Base-by-base conservation (phyloP, 2,888 invertebrate species). In the Sarcophaga subvicina region DNA sequence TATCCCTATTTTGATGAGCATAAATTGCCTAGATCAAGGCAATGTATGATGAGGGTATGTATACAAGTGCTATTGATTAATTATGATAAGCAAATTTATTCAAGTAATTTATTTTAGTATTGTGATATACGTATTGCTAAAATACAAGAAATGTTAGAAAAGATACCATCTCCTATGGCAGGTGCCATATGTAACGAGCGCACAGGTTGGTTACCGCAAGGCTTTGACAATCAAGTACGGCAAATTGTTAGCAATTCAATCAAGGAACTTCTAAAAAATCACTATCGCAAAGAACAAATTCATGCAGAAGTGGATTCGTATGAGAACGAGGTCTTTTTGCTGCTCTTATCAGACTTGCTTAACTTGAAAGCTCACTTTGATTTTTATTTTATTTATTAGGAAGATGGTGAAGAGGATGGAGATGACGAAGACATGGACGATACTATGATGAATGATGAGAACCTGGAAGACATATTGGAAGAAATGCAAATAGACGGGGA, bases 1-100 rank as follows among this genome's bases (percentile, higher is more conserved):
- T 93, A 92, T 92, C 89, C 94, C 89, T 90, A 95, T 89, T 96
- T 96, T 89, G 94, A 95, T 10, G 96, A 97, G 2, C 96, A 96
- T 14, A 94, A 95, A 88, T 93, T 97, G 73, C 98, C 98, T 0
- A 95, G 97, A 6, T 97, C 97, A 72, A 94, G 97, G 62, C 98
- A 98, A 93, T 97, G 98, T 94, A 97, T 97, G 93, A 97, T 98
- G 93, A 98, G 98, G 94, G 96, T 97, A 93, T 88, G 64, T 1
- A 54, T 54, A 54, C 17, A 14, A 49, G 4, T 49, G 49, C 2
- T 14, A 14, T 49, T 14, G 8, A 14, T 4, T 14, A 49, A 6
- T 49, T 14, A 49, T 14, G 49, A 54, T 14, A 54, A 54, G 17
- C 54, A 17, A 54, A 54, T 54, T 12, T 54, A 54, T 54, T 37